Evolutionary conservation across 2,797 vertebrate species (phyloP).

Genomic region (Darevskia mixta): DNA sequence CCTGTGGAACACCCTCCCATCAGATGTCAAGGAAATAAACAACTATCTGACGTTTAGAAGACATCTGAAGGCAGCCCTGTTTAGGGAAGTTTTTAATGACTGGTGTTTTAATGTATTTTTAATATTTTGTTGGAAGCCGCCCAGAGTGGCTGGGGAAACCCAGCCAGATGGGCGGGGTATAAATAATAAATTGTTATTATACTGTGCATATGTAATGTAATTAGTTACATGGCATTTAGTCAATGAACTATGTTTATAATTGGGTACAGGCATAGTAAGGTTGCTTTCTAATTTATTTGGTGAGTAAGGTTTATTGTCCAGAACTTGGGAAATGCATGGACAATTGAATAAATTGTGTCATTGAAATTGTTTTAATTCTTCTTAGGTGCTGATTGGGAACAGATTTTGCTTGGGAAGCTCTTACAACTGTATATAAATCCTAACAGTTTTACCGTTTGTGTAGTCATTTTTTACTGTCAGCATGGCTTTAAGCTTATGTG

Average conservation of each 20-base stretch:
- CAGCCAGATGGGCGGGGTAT: no score
- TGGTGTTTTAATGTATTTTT: no score
- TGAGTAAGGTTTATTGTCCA: background rate
- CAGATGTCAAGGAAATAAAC: no score
- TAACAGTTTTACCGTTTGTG: background rate
- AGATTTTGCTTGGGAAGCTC: background rate
- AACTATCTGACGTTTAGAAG: no score
- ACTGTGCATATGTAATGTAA: background rate
- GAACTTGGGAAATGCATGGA: background rate
- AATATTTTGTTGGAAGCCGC: no score
- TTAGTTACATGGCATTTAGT: background rate
- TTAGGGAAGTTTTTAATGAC: no score
- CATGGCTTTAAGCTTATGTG: background rate
- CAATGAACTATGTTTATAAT: background rate
- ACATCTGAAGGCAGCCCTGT: no score
- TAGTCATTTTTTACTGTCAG: background rate
- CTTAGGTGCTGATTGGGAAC: background rate
- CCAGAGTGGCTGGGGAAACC: no score
- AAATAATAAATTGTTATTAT: no score
- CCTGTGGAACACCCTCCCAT: no score
- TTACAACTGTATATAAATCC: background rate
- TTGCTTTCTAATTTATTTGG: background rate
- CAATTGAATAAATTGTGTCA: background rate
- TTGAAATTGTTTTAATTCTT: conserved; percentile 4
- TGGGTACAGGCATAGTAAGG: background rate